Percentiles rank a stretch among this genome's conserved stretches.
Evolutionary conservation across 2,888 invertebrate genomes (phyloP).

Genomic region (Mesorhabditis spiculigera): DNA sequence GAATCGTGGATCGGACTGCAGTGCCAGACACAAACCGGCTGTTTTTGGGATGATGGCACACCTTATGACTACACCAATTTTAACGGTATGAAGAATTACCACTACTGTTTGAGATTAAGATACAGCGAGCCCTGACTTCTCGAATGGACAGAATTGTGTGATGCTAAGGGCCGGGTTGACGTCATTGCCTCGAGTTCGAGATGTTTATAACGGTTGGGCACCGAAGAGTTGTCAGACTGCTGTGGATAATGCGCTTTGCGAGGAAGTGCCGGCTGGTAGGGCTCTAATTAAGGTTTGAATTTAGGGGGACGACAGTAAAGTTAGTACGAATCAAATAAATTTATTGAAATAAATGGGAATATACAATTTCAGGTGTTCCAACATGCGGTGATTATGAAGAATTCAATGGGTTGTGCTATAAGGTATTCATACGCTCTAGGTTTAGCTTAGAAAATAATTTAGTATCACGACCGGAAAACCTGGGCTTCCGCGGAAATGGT

Average conservation of each 20-base stretch:
- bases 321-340: background rate
- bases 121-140: background rate
- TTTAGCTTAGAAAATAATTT: background rate
- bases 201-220: slow-evolving; percentile 4
- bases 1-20: slow-evolving; percentile 1
- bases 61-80: background rate
- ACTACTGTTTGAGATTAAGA: too few relatives aligned
- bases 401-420: background rate
- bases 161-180: background rate
- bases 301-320: too few relatives aligned
- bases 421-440: background rate
- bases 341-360: slow-evolving; percentile 3
- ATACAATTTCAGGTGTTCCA: background rate
- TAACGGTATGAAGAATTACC: background rate
- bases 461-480: background rate
- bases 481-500: background rate
- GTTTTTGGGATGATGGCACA: slow-evolving; percentile 4
- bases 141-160: slow-evolving; percentile 1
- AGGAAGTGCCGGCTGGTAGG: background rate
- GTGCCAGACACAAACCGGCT: background rate
- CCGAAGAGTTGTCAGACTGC: background rate
- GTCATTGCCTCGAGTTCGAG: background rate
- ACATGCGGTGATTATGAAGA: slow-evolving; percentile 1
- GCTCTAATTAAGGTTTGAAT: background rate
- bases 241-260: background rate